Conservation (phyloP, 2,888 invertebrate species). For the Julus scandinavius region DNA sequence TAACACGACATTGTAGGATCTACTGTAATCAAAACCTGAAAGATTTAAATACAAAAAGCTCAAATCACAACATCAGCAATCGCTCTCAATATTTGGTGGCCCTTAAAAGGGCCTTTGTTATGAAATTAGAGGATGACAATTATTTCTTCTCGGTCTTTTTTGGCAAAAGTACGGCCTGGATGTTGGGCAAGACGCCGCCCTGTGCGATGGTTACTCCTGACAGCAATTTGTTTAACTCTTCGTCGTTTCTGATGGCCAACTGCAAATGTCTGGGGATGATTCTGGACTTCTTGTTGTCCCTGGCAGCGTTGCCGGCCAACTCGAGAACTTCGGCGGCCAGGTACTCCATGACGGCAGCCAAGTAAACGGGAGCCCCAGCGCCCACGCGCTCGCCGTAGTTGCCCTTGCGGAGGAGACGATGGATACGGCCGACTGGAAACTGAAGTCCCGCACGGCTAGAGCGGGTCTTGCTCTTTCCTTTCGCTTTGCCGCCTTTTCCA, state of each 20-base stretch:
- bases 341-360: conserved; percentile 72
- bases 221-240: conserved; percentile 81
- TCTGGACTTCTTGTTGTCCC: conserved; percentile 75
- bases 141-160: conserved; percentile 73
- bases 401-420: conserved; percentile 63
- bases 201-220: conserved; percentile 84
- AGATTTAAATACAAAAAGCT: no score
- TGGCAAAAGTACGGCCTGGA: conserved; percentile 78
- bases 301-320: conserved; percentile 73
- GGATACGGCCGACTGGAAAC: conserved; percentile 63
- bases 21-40: no score
- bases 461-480: conserved; percentile 69
- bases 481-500: conserved; percentile 68
- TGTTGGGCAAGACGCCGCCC: conserved; percentile 81
- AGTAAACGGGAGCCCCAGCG: conserved; percentile 64
- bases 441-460: conserved; percentile 64
- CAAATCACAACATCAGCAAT: no score
- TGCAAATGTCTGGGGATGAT: conserved; percentile 84
- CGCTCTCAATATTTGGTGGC: conserved; percentile 51
- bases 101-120: conserved; percentile 55
- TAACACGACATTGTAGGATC: no score
- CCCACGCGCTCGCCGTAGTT: conserved; percentile 68
- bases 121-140: no score
- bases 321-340: conserved; percentile 77
- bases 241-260: conserved; percentile 82